Evolutionary conservation across 2,797 vertebrate species (phyloP), one percentile per base, ranked within the genome.

Genomic region (Molossus alvarezi): DNA sequence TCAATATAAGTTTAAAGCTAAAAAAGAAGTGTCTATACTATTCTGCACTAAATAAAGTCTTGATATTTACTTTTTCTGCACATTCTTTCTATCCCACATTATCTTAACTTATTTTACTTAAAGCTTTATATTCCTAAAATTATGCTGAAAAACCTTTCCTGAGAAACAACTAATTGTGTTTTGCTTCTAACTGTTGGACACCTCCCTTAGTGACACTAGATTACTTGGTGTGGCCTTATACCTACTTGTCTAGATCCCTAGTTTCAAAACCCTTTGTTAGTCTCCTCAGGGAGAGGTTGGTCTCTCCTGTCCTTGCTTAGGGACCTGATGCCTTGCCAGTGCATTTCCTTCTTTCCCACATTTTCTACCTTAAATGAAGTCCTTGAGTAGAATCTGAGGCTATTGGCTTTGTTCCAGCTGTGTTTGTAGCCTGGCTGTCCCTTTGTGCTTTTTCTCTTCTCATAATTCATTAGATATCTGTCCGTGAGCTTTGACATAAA

Each of bases 31-130:
- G 2, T 80, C 37, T 57, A 2, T 73, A 41, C 9, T 88, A 1
- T 81, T 86, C 57, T 82, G 23, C 12, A 76, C 48, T 33, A 37
- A 72, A 48, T 12, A 41, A 81, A 77, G 29, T 72, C 80, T 75
- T 91, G 37, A 51, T 94, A 91, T n/a, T 80, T 21, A 69, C 27
- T 76, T 76, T 75, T 76, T 65, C 20, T 80, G 55, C 14, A 29
- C 7, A 58, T 27, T 15, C 23, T 82, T 9, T 95, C 64, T 90
- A 3, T 67, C 15, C 48, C 17, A 41, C 18, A 69, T 69, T 62
- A 76, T 48, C 45, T 91, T 92, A 69, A 27, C 23, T 94, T 69
- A 85, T 48, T 92, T 91, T 60, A 58, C 27, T 58, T 90, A 27
- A 57, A 76, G 5, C 14, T 27, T 62, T 62, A 45, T 12, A 60